phyloP scores from a whole-genome alignment of 2,113 vertebrate genomes.

The Gorsachius goisagi region DNA sequence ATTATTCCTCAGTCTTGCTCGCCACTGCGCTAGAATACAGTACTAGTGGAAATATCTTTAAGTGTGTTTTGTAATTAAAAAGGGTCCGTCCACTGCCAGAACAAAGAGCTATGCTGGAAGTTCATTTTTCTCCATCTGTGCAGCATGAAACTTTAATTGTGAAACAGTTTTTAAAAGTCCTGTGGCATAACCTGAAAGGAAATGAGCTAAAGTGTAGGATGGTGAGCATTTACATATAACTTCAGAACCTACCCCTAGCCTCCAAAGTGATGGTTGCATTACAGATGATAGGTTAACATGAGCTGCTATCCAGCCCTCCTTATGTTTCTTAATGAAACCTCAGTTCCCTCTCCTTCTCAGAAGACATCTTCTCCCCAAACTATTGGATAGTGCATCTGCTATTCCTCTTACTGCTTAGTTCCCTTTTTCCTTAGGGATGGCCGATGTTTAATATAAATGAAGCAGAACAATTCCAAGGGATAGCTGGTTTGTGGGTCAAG shows the following conservation, averaged over 20 bases:
- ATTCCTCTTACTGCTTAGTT: not conserved
- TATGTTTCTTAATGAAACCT: not conserved
- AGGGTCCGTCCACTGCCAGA: not conserved
- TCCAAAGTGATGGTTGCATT: not conserved
- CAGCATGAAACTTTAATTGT: slow-evolving; percentile 22
- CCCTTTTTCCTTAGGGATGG: not conserved
- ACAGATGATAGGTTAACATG: not conserved
- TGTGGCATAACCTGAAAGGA: slow-evolving; percentile 12
- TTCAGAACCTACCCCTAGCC: not conserved
- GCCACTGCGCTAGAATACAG: not conserved
- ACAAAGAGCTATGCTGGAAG: not conserved
- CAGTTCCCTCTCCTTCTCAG: not conserved
- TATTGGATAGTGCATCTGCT: not conserved
- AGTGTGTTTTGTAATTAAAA: not conserved
- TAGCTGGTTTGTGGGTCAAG: not conserved
- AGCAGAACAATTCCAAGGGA: not conserved
- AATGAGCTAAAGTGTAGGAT: not conserved
- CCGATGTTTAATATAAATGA: not conserved
- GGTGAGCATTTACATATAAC: not conserved
- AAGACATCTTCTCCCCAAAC: not conserved
- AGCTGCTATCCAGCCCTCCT: not conserved
- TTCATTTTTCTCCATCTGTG: slow-evolving; percentile 33
- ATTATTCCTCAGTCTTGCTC: not conserved
- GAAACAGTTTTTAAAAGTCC: not conserved
- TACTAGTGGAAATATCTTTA: not conserved